Conservation (phyloP, 2,888 invertebrate genomes). For the Melieria picta region DNA sequence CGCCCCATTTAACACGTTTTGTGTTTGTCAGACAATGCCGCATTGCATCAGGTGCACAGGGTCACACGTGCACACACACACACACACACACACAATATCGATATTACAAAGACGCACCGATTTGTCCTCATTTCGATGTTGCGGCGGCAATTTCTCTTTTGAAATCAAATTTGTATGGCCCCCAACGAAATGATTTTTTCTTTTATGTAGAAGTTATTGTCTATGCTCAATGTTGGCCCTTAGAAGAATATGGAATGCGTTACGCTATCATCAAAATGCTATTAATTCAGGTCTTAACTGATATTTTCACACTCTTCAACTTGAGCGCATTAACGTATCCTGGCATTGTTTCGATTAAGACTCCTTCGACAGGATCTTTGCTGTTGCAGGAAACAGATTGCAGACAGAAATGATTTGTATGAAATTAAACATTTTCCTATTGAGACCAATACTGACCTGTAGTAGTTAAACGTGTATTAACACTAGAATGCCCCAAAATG, state of each 20-base stretch:
- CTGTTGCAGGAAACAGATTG: no score
- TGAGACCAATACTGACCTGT: no score
- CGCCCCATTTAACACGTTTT: slow-evolving; percentile 64
- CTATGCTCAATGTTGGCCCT: not conserved
- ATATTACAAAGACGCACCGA: not conserved
- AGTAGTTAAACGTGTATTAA: no score
- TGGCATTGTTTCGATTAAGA: no score
- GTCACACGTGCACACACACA: not conserved
- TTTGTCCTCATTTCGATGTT: not conserved
- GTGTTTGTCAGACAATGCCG: slow-evolving; percentile 37
- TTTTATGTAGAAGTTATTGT: not conserved
- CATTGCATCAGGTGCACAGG: not conserved
- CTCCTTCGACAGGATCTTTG: no score
- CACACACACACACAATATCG: not conserved
- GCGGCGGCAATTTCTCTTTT: not conserved
- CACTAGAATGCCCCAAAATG: no score
- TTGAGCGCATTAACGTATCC: slow-evolving; percentile 14
- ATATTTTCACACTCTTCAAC: slow-evolving; percentile 44
- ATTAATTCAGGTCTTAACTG: slow-evolving; percentile 50
- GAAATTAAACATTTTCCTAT: no score
- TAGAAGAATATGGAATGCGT: slow-evolving; percentile 14
- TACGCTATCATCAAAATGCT: slow-evolving; percentile 54
- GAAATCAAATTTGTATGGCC: not conserved
- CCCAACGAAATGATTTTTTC: slow-evolving; percentile 13
- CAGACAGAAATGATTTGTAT: no score